phyloP scores from a whole-genome alignment of 2,888 invertebrate genomes.

The Patella ulyssiponensis region DNA sequence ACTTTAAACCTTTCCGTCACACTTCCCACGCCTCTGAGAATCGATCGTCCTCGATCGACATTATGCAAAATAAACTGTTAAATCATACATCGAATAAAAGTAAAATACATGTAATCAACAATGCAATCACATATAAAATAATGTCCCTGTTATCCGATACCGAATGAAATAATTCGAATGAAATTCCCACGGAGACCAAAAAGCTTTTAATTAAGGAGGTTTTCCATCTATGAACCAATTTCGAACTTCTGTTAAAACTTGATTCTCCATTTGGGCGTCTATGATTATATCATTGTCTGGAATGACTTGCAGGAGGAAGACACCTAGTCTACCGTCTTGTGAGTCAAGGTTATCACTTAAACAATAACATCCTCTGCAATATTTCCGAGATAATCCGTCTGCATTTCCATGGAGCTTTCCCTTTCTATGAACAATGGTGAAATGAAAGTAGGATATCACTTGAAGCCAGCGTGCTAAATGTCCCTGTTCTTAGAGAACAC shows the following conservation, averaged over 20 bases:
- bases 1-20: no score
- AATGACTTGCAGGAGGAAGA: neutral
- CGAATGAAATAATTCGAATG: no score
- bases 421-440: slow-evolving; percentile 11
- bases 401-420: slow-evolving; percentile 11
- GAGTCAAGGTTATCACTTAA: neutral
- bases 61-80: no score
- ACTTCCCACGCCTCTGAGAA: no score
- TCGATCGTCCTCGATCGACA: no score
- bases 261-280: neutral
- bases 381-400: slow-evolving; percentile 12
- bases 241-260: neutral
- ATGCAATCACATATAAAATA: no score
- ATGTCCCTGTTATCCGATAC: no score
- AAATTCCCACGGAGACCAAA: no score
- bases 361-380: slow-evolving; percentile 5
- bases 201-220: no score
- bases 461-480: slow-evolving; percentile 26
- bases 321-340: neutral
- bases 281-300: neutral
- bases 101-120: no score
- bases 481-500: slow-evolving; percentile 14
- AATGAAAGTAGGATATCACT: slow-evolving; percentile 20
- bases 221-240: neutral
- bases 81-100: no score